Base-by-base conservation (phyloP, 2,113 vertebrate species). In the Platysteira castanea region DNA sequence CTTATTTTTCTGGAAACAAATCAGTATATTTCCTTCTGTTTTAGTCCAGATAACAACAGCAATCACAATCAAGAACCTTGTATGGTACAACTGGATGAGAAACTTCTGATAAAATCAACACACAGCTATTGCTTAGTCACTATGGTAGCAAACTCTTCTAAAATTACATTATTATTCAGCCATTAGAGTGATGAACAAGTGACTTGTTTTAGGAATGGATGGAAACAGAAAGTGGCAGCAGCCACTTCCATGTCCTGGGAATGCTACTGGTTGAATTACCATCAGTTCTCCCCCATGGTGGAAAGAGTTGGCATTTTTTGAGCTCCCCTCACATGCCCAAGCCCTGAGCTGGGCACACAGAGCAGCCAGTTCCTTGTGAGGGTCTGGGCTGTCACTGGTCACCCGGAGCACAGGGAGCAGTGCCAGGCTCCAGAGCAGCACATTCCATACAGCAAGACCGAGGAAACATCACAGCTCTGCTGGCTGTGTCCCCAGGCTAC, bases 391-490 rank as follows among this genome's bases (percentile, higher is more conserved):
- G 78, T 41, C 77, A 35, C 42, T 5, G 0, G 1, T 17, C 59
- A 13, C 42, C 16, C 0, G 4, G 46, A 26, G 73, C 6, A 3
- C 20, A 14, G 26, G 90, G 24, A 44, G 10, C 2, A 4, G 46
- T 0, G 0, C 13, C 10, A 11, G 47, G 41, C 17, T 28, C 37
- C 84, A 11, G 17, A 60, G 33, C 54, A 65, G 86, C 44, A 74
- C 60, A 22, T 46, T 52, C 46, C n/a, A 8, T 5, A 16, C 6
- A 10, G 71, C 56, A 15, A 7, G 23, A 23, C 2, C 0, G 0
- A 41, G n/a, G 30, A 21, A 24, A 10, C 24, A 11, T 2, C 1
- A 6, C 44, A 19, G 70, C 61, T 27, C 60, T 64, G 84, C 44
- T 20, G 44, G 39, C 60, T 37, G 0, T 30, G 9, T 22, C 44